A percentile compares a stretch with the other conserved stretches of the same genome.
phyloP scores from a whole-genome alignment of 1,140 invertebrate species.

The Hermetia illucens region DNA sequence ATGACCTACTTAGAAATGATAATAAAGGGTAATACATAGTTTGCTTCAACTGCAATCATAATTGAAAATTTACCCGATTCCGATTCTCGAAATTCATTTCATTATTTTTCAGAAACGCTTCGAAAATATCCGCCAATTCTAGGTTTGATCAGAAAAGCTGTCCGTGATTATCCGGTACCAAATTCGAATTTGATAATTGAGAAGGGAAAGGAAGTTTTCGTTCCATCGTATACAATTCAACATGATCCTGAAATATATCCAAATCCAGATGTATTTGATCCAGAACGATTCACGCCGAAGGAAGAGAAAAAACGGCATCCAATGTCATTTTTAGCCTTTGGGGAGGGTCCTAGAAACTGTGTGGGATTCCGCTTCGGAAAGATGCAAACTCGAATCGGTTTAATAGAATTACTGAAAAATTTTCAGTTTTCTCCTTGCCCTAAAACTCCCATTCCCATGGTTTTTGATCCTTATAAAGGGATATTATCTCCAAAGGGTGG shows the following conservation, averaged over 20 bases:
- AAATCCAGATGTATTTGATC: conserved; percentile 48
- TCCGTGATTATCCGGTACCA: conserved; percentile 27
- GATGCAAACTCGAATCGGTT: conserved; percentile 42
- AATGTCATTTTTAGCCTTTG: conserved; percentile 44
- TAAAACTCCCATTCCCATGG: no score
- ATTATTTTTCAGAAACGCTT: conserved; percentile 36
- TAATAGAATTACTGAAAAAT: no score
- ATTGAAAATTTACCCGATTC: not conserved
- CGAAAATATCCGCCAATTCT: conserved; percentile 37
- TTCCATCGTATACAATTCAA: conserved; percentile 30
- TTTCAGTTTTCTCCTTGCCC: no score
- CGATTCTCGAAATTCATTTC: conserved; percentile 6
- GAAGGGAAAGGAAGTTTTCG: conserved; percentile 22
- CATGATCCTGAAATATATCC: conserved; percentile 36
- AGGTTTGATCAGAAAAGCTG: conserved; percentile 30
- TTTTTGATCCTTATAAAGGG: no score
- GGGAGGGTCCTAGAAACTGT: conserved; percentile 29
- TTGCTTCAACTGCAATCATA: not conserved
- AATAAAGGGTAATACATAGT: conserved; percentile 13
- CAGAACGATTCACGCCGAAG: conserved; percentile 46
- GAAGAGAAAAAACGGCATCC: conserved; percentile 30
- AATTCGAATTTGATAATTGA: conserved; percentile 29
- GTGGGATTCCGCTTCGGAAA: conserved; percentile 45
- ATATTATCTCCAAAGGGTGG: no score
- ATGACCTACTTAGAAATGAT: conserved; percentile 23